phyloP scores from a whole-genome alignment of 2,888 invertebrate genomes.

The Sarcophaga carnaria region DNA sequence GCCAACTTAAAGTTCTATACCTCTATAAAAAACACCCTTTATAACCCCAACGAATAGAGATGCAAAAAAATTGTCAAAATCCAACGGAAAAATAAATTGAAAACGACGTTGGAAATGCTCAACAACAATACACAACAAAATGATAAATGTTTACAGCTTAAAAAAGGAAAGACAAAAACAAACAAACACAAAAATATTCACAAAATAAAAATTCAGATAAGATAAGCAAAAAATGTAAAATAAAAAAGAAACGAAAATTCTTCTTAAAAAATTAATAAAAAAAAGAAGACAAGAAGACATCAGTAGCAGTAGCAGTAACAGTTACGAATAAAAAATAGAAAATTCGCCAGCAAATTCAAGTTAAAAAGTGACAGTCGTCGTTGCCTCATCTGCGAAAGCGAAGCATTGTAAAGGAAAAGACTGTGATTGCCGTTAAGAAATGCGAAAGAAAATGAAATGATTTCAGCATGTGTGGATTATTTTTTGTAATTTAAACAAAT shows the following conservation, averaged over 20 bases:
- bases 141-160: conserved; percentile 53
- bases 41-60: too few species aligned
- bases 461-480: not conserved
- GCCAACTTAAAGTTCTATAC: too few species aligned
- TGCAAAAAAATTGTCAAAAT: conserved; percentile 37
- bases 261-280: too few species aligned
- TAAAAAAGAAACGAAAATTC: not conserved
- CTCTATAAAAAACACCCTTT: too few species aligned
- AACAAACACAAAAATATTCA: not conserved
- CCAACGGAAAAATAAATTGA: not conserved
- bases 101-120: conserved; percentile 22
- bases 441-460: not conserved
- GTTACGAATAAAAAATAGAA: not conserved
- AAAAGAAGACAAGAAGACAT: too few species aligned
- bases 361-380: conserved; percentile 39
- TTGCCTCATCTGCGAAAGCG: not conserved
- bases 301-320: too few species aligned
- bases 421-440: conserved; percentile 27
- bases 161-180: not conserved
- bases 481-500: not conserved
- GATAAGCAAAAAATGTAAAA: conserved; percentile 40
- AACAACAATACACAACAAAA: conserved; percentile 46
- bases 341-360: conserved; percentile 35
- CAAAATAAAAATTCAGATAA: conserved; percentile 14
- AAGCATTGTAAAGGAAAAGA: conserved; percentile 10